A percentile compares a stretch with the other conserved stretches of the same genome.
phyloP scores from a whole-genome alignment of 2,888 invertebrate species.

The Coelogynopora nodosa region DNA sequence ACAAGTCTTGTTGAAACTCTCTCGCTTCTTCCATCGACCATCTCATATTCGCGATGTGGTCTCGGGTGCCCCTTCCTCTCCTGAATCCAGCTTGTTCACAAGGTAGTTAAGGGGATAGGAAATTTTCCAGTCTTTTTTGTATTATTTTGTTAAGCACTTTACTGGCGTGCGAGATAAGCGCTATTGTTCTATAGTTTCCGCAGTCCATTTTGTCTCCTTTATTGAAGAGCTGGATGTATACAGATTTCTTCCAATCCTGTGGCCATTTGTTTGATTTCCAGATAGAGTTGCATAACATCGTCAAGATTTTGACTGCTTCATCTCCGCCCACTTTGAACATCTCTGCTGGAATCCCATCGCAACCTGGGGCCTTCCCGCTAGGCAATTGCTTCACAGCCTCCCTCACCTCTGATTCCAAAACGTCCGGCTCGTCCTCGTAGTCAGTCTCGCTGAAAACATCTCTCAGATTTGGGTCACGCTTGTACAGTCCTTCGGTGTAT shows the following conservation, averaged over 20 bases:
- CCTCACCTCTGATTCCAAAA: not conserved
- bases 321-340: not conserved
- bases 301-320: not conserved
- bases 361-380: not conserved
- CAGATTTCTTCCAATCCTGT: conserved; percentile 11
- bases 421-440: not conserved
- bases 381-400: not conserved
- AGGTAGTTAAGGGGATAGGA: not conserved
- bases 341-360: not conserved
- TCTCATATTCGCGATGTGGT: not conserved
- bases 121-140: not conserved
- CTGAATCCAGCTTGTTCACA: not conserved
- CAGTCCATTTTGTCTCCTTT: conserved; percentile 13
- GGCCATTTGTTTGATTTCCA: not conserved
- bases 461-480: not conserved
- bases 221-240: not conserved
- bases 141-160: not conserved
- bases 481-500: not conserved
- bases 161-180: not conserved
- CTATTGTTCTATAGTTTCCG: not conserved
- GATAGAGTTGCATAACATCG: not conserved
- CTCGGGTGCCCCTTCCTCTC: not conserved
- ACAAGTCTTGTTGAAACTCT: not conserved
- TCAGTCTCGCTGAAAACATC: conserved; percentile 6
- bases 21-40: not conserved